These are phyloP conservation scores for Bostrychus sinensis DNA, from an alignment of 2,113 vertebrate species.

Conservation along the genomic window DNA sequence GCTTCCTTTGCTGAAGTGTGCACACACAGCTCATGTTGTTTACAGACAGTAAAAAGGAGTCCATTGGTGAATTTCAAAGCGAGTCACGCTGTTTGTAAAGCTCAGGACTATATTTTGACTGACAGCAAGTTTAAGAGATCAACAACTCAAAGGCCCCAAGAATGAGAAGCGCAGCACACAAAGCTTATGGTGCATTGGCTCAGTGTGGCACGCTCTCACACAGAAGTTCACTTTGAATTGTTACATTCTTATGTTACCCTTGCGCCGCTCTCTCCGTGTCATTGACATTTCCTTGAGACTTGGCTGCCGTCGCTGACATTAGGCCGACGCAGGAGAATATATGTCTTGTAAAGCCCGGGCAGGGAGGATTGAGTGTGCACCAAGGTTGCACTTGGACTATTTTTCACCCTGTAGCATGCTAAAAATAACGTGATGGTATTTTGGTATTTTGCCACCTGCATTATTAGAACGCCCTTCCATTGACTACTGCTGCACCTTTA, in stretches of 20 bases:
- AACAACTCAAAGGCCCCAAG: slow-evolving; percentile 26
- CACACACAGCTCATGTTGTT: not conserved
- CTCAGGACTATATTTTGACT: slow-evolving; percentile 33
- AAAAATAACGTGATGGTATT: slow-evolving; percentile 75
- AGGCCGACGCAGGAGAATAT: slow-evolving; percentile 48
- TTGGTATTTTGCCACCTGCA: slow-evolving; percentile 73
- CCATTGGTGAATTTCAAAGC: slow-evolving; percentile 13
- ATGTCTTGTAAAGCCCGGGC: slow-evolving; percentile 65
- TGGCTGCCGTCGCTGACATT: slow-evolving; percentile 64
- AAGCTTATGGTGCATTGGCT: slow-evolving; percentile 24
- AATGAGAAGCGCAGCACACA: slow-evolving; percentile 37
- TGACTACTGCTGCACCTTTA: slow-evolving; percentile 34
- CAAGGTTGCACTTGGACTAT: slow-evolving; percentile 69
- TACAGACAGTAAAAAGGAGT: slow-evolving; percentile 4
- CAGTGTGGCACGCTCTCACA: slow-evolving; percentile 3
- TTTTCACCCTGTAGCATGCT: slow-evolving; percentile 47
- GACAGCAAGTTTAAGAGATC: slow-evolving; percentile 42
- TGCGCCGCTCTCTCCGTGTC: slow-evolving; percentile 45
- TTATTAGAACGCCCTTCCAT: slow-evolving; percentile 63
- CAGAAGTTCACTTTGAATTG: slow-evolving; percentile 28
- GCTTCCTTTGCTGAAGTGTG: not conserved
- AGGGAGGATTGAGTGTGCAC: slow-evolving; percentile 57
- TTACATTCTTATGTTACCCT: slow-evolving; percentile 39
- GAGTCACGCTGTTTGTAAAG: slow-evolving; percentile 30
- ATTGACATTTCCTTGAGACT: slow-evolving; percentile 72